Evolutionary conservation across 2,797 vertebrate genomes (phyloP).

Genomic region (Labroides dimidiatus): DNA sequence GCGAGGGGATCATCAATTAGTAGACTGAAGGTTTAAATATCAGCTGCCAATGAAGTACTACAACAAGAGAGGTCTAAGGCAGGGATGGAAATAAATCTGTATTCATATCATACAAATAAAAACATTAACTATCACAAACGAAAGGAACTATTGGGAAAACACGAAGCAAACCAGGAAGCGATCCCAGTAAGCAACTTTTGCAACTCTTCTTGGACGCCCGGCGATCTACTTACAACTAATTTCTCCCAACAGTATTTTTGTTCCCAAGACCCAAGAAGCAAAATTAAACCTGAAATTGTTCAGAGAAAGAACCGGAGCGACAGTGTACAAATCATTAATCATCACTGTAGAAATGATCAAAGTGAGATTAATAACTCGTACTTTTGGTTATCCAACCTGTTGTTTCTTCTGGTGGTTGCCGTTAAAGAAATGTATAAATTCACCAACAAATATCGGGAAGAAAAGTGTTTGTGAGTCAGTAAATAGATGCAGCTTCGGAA

Average conservation of each 20-base stretch:
- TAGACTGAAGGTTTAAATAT: neutral
- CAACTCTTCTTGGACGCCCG: conserved; percentile 19
- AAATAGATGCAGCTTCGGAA: neutral
- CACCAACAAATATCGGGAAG: neutral
- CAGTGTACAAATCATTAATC: neutral
- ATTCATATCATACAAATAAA: neutral
- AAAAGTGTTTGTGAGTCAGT: too few species aligned
- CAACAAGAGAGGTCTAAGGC: neutral
- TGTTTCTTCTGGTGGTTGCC: neutral
- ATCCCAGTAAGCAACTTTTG: conserved; percentile 1
- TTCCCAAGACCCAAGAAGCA: too few species aligned
- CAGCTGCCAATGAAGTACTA: neutral
- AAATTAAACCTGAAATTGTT: too few species aligned
- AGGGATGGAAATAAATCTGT: neutral
- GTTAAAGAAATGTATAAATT: neutral
- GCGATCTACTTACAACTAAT: too few species aligned
- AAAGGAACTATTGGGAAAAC: neutral
- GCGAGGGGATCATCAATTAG: conserved; percentile 41
- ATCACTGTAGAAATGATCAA: neutral
- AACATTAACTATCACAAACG: neutral
- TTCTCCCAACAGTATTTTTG: too few species aligned
- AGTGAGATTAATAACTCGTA: neutral
- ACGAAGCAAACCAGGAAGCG: conserved; percentile 2
- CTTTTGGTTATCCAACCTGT: too few species aligned
- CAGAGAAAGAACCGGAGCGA: too few species aligned